Evolutionary conservation across 1,140 invertebrate species (phyloP).

Genomic region (Dolichoris vasculosae): DNA sequence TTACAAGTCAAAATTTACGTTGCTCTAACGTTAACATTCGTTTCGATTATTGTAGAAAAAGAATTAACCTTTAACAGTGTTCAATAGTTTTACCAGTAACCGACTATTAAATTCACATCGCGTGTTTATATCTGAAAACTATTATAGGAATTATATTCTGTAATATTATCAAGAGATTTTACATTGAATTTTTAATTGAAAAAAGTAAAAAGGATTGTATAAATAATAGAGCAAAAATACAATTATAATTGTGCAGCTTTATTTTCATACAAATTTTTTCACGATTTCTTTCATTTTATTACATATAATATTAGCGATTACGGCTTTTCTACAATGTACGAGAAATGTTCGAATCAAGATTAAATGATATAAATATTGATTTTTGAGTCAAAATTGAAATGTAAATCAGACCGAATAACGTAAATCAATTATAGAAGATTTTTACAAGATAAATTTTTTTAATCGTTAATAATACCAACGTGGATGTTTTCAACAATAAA

Average conservation of each 20-base stretch:
- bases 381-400: background rate
- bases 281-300: background rate
- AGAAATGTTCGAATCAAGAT: background rate
- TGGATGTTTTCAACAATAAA: no score
- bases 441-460: background rate
- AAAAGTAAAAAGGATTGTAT: background rate
- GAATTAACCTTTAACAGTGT: background rate
- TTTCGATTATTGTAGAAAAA: background rate
- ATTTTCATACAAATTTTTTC: background rate
- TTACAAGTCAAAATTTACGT: background rate
- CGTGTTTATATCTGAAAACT: background rate
- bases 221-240: background rate
- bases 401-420: background rate
- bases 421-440: background rate
- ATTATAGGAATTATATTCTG: background rate
- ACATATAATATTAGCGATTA: background rate
- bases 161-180: background rate
- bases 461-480: no score
- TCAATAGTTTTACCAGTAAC: background rate
- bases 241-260: background rate
- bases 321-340: background rate
- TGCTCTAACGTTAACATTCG: background rate
- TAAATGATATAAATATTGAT: background rate
- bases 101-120: background rate
- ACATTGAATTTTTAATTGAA: background rate